Percentiles rank a stretch among this genome's conserved stretches.
phyloP scores from a whole-genome alignment of 2,888 invertebrate species.

The Drosophila paramelanica region DNA sequence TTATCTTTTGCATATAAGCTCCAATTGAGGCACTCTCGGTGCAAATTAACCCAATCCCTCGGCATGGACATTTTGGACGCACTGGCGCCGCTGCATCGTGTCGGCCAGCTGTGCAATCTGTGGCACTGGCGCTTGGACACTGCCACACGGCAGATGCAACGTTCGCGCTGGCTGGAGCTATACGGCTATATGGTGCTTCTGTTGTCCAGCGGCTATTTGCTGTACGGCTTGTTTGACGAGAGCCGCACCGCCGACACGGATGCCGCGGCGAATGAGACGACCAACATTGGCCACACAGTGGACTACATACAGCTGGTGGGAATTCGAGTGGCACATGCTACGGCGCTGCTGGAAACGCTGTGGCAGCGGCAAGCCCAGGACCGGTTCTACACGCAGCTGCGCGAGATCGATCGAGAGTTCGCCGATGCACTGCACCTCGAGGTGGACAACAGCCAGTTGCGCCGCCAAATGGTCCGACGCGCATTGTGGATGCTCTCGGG shows the following conservation, averaged over 20 bases:
- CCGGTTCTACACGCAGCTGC: slow-evolving; percentile 62
- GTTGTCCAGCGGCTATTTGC: slow-evolving; percentile 47
- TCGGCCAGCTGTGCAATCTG: slow-evolving; percentile 68
- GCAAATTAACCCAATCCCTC: not conserved
- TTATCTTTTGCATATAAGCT: slow-evolving; percentile 15
- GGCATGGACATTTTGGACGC: slow-evolving; percentile 75
- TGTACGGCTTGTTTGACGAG: slow-evolving; percentile 64
- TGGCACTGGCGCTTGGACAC: slow-evolving; percentile 63
- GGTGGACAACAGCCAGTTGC: slow-evolving; percentile 63
- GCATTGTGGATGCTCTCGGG: slow-evolving; percentile 60
- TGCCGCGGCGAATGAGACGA: slow-evolving; percentile 21
- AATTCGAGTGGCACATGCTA: slow-evolving; percentile 78
- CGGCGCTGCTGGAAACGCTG: slow-evolving; percentile 76
- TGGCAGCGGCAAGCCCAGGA: slow-evolving; percentile 59
- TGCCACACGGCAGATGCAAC: slow-evolving; percentile 44
- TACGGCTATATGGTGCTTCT: slow-evolving; percentile 61
- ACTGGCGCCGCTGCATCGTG: slow-evolving; percentile 50
- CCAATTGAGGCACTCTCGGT: not conserved
- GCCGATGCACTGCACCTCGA: slow-evolving; percentile 70
- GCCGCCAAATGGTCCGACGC: slow-evolving; percentile 31
- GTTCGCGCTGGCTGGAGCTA: slow-evolving; percentile 61
- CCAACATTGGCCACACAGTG: slow-evolving; percentile 73
- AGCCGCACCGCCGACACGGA: slow-evolving; percentile 8
- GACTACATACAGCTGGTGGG: slow-evolving; percentile 82
- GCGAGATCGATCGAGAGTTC: slow-evolving; percentile 80